Conservation (phyloP, 2,797 vertebrate species). For the Hydrocynus forskahlii region DNA sequence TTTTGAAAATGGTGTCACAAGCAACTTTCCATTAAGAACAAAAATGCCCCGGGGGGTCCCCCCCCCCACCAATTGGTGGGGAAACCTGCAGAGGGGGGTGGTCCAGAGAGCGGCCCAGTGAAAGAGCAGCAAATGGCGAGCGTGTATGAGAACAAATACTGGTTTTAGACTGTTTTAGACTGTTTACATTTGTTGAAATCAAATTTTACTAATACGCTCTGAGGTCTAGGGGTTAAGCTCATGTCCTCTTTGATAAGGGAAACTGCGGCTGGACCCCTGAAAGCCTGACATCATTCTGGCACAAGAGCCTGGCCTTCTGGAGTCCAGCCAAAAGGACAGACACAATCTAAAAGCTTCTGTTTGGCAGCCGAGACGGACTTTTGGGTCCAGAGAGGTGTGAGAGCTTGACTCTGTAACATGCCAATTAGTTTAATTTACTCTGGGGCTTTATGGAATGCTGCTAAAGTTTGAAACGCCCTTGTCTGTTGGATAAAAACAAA, state of each 20-base stretch:
- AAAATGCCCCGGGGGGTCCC: no score
- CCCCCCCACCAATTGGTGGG: no score
- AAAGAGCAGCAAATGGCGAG: no score
- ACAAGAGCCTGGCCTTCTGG: constrained; percentile 33
- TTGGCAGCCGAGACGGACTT: constrained; percentile 22
- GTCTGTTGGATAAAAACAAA: neutral
- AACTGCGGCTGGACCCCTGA: neutral
- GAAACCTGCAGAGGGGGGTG: no score
- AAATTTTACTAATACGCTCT: no score
- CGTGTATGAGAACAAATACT: no score
- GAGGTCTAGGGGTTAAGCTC: neutral
- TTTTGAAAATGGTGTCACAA: no score
- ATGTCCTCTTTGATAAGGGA: constrained; percentile 7
- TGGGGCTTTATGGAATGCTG: neutral
- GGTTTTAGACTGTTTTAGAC: no score
- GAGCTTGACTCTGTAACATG: constrained; percentile 1
- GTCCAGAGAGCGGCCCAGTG: no score
- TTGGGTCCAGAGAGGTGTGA: neutral
- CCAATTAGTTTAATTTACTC: neutral
- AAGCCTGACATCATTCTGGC: constrained; percentile 46
- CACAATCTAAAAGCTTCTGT: constrained; percentile 46
- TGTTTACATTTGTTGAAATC: no score
- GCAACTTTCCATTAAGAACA: no score
- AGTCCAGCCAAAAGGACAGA: constrained; percentile 48
- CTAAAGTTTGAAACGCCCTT: neutral